These are phyloP conservation scores for Pissodes strobi DNA, from an alignment of 1,140 invertebrate species.

Conservation along the genomic window DNA sequence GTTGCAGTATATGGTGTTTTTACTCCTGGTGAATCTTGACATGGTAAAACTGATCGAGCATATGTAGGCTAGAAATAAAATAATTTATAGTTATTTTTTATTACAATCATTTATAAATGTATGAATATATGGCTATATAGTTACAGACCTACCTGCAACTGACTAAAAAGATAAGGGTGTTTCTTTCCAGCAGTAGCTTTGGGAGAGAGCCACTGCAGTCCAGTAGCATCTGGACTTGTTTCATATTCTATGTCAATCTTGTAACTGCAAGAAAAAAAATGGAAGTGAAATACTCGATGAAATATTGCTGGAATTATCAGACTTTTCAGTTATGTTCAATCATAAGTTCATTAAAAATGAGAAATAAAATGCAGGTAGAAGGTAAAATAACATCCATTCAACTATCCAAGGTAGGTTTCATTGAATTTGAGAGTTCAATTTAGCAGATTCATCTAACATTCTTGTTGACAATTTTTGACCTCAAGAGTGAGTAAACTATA, in stretches of 20 bases:
- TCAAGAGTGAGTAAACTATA: too few relatives aligned
- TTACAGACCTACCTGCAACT: constrained; percentile 74
- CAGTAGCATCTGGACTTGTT: constrained; percentile 75
- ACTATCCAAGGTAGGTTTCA: too few relatives aligned
- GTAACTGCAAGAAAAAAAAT: constrained; percentile 26
- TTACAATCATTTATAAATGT: not conserved
- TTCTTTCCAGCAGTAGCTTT: constrained; percentile 86
- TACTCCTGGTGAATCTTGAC: constrained; percentile 92
- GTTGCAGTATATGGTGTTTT: constrained; percentile 86
- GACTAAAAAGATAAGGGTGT: constrained; percentile 89
- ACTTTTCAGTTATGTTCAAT: not conserved
- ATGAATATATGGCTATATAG: not conserved
- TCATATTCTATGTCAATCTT: constrained; percentile 68
- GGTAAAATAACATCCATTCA: too few relatives aligned
- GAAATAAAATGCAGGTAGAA: too few relatives aligned
- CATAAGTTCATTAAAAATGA: too few relatives aligned
- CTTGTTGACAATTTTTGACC: too few relatives aligned
- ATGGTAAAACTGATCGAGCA: constrained; percentile 84
- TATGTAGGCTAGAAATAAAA: constrained; percentile 76
- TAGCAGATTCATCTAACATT: too few relatives aligned
- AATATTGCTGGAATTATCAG: not conserved
- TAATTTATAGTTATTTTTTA: constrained; percentile 1
- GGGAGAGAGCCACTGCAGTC: constrained; percentile 87
- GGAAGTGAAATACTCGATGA: not conserved
- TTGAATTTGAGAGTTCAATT: too few relatives aligned